A percentile compares a stretch with the other conserved stretches of the same genome.
phyloP scores from a whole-genome alignment of 1,140 invertebrate species.

The Thalassaphorura encarpata region DNA sequence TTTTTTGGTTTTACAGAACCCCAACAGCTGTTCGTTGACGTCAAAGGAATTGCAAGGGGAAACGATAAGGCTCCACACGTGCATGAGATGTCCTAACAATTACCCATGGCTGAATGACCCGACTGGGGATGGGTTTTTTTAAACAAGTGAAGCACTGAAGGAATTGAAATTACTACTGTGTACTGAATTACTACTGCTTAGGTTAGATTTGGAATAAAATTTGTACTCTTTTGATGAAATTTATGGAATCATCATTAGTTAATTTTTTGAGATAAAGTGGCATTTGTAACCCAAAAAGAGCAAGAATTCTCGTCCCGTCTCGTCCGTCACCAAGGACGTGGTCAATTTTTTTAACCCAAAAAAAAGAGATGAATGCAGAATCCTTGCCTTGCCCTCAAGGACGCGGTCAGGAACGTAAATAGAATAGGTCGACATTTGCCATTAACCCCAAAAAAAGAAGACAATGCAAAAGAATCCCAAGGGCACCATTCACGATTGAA shows the following conservation, averaged over 20 bases:
- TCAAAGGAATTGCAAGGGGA: slow-evolving; percentile 86
- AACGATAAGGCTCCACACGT: slow-evolving; percentile 85
- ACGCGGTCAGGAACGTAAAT: no score
- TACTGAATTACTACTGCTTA: not conserved
- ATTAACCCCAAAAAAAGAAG: no score
- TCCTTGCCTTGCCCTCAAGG: no score
- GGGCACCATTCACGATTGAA: no score
- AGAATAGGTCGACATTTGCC: no score
- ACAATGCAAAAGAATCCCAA: no score
- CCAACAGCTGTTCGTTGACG: slow-evolving; percentile 78
- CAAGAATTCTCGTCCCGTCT: no score
- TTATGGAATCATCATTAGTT: no score
- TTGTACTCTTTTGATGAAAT: not conserved
- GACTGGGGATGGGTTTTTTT: slow-evolving; percentile 81
- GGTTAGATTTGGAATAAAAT: not conserved
- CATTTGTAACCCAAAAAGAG: not conserved
- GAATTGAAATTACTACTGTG: not conserved
- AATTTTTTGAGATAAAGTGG: not conserved
- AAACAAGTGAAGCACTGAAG: slow-evolving; percentile 37
- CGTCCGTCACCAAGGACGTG: no score
- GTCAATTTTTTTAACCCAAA: no score
- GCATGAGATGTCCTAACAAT: slow-evolving; percentile 73
- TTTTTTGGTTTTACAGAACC: slow-evolving; percentile 35
- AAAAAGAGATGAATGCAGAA: no score
- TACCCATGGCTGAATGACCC: slow-evolving; percentile 91